These are phyloP conservation scores for Mus spicilegus DNA, from an alignment of 2,113 vertebrate genomes.

Conservation along the genomic window DNA sequence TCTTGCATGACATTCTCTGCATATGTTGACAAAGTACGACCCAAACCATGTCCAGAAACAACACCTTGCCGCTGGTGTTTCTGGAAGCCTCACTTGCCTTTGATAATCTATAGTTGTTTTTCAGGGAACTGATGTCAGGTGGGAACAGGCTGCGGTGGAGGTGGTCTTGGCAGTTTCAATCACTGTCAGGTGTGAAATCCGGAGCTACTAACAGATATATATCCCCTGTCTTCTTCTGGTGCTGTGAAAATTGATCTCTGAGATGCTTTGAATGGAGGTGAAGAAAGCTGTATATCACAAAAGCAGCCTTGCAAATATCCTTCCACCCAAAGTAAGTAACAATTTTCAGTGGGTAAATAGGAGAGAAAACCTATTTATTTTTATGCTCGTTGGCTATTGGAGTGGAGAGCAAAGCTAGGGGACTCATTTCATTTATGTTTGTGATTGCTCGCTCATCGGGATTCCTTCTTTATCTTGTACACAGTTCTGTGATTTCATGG, in stretches of 20 bases:
- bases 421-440: constrained; percentile 33
- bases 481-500: constrained; percentile 18
- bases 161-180: constrained; percentile 74
- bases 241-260: constrained; percentile 78
- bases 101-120: constrained; percentile 53
- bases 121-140: constrained; percentile 67
- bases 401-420: constrained; percentile 42
- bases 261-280: constrained; percentile 74
- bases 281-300: constrained; percentile 75
- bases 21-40: constrained; percentile 49
- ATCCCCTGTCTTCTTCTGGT: constrained; percentile 63
- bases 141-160: constrained; percentile 58
- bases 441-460: background rate
- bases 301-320: constrained; percentile 72
- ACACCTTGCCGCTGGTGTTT: background rate
- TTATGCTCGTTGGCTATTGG: constrained; percentile 50
- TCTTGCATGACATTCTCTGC: background rate
- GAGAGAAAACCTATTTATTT: constrained; percentile 70
- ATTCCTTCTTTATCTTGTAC: constrained; percentile 40
- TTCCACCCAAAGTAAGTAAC: constrained; percentile 64
- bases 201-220: constrained; percentile 73
- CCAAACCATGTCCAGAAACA: background rate
- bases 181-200: constrained; percentile 77
- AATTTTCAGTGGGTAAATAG: constrained; percentile 59
- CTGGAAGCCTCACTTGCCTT: constrained; percentile 52